Conservation (phyloP, 2,797 vertebrate species). For the Microhierax caerulescens region DNA sequence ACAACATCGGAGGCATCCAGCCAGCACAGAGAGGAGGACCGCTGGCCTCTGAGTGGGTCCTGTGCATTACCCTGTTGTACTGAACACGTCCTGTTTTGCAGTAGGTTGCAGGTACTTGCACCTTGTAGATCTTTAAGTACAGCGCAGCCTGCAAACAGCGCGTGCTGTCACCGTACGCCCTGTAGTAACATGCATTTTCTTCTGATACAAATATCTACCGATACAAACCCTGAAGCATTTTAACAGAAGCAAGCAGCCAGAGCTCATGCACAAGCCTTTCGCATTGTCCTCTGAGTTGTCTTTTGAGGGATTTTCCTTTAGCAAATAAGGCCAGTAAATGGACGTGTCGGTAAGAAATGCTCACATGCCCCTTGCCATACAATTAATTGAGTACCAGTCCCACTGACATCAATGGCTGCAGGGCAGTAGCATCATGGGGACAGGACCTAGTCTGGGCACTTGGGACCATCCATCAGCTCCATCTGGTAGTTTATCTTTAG, state of each 20-base stretch:
- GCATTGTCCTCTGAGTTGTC: not conserved
- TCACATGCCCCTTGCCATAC: not conserved
- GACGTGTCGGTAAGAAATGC: not conserved
- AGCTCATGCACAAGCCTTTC: not conserved
- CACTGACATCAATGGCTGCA: not conserved
- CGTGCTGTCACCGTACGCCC: not conserved
- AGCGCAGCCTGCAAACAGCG: not conserved
- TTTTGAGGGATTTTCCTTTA: not conserved
- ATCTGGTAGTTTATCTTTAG: not conserved
- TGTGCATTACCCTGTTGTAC: accelerated
- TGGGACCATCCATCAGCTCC: not conserved
- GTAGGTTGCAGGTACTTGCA: not conserved
- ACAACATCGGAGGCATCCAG: not conserved
- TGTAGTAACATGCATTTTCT: not conserved
- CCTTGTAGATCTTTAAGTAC: not conserved
- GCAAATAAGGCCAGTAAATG: not conserved
- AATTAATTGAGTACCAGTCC: not conserved
- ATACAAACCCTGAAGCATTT: not conserved
- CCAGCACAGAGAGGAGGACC: not conserved
- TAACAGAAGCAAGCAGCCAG: not conserved
- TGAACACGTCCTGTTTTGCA: not conserved
- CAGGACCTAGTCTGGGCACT: not conserved
- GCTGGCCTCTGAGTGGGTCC: accelerated
- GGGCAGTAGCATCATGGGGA: not conserved
- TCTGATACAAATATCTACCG: not conserved